phyloP scores from a whole-genome alignment of 2,797 vertebrate genomes.

The Hypotaenidia okinawae region DNA sequence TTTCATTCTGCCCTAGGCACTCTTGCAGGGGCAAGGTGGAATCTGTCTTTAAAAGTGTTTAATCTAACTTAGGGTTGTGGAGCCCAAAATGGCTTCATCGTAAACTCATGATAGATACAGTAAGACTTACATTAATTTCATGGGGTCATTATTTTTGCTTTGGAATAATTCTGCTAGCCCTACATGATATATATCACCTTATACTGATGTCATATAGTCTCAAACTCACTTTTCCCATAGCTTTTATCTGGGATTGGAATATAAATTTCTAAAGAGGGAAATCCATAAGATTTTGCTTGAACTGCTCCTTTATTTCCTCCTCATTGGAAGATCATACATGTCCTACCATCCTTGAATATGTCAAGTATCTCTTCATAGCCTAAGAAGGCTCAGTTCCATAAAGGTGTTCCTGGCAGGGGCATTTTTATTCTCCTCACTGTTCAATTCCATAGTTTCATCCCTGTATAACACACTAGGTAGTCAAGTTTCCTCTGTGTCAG shows the following conservation, averaged over 20 bases:
- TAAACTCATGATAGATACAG: background rate
- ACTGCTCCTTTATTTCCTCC: background rate
- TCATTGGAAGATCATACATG: background rate
- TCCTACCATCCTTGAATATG: background rate
- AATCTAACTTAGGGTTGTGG: background rate
- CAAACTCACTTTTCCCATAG: background rate
- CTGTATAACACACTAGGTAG: background rate
- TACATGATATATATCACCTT: background rate
- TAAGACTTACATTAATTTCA: background rate
- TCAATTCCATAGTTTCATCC: background rate
- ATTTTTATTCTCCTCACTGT: background rate
- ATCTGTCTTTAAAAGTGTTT: background rate
- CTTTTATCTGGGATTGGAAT: background rate
- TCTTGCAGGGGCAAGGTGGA: background rate
- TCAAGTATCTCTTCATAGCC: background rate
- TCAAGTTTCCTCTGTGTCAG: background rate
- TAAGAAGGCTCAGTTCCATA: background rate
- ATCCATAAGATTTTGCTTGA: background rate
- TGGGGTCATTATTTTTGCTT: background rate
- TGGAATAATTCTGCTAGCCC: background rate
- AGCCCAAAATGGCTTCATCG: background rate
- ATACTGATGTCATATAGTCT: background rate
- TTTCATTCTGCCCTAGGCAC: background rate
- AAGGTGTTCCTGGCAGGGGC: background rate
- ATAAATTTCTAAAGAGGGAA: background rate